Base-by-base conservation (phyloP, 2,113 vertebrate species). In the Aldabrachelys gigantea region DNA sequence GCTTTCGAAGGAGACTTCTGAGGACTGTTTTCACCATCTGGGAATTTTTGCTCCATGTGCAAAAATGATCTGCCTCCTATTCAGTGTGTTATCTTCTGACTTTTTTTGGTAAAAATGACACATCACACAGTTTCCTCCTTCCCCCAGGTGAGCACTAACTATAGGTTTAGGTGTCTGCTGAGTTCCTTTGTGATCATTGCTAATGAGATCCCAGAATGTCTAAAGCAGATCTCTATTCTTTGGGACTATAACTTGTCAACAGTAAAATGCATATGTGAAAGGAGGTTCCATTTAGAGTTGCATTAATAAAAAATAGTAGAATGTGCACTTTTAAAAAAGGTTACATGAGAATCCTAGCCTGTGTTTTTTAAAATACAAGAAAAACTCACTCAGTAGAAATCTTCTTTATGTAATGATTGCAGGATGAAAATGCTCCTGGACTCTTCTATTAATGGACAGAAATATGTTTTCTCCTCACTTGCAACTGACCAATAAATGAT, bases 1-100 rank as follows among this genome's bases (percentile, higher is more conserved):
- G 24, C 11, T 84, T 84, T 96, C 89, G 78, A 90, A 90, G 59
- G 88, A 80, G 87, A 24, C 10, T 91, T 88, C 29, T 41, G 69
- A 2, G 2, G 75, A 35, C 2, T 80, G 47, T n/a, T 89, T 89
- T 88, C 47, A 78, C 87, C 44, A 89, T 16, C 4, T 90, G 21
- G 29, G 9, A 52, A n/a, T 85, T 89, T 86, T 90, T 92, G 27
- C 35, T 72, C 53, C 80, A 1, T 31, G 83, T 0, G 0, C 29
- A 92, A 52, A 80, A 90, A 38, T 11, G 89, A 87, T 80, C 24
- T 85, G 2, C 27, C 35, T 82, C 35, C 76, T 80, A 12, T n/a
- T 47, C 16, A 50, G 29, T 84, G 31, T 85, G 57, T 59, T 38
- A 78, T 47, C 8, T 16, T 86, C 78, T 50, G 25, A 49, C 25